Percentiles rank a stretch among this genome's conserved stretches.
Evolutionary conservation across 2,113 vertebrate species (phyloP).

Genomic region (Prinia subflava): DNA sequence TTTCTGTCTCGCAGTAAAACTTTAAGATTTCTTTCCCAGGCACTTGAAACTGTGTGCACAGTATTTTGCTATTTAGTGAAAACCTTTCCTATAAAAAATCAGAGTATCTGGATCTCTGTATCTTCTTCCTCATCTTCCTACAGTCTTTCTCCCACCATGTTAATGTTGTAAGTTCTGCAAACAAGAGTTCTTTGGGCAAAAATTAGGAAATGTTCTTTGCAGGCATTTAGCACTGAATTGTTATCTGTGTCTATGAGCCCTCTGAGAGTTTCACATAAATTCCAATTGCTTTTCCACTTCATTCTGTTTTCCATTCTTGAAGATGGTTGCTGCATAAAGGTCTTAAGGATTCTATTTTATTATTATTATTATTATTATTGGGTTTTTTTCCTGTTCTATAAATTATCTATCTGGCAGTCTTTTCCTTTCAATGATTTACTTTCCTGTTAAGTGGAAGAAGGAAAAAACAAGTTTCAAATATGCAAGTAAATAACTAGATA

Average conservation of each 20-base stretch:
- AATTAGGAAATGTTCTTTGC: conserved; percentile 64
- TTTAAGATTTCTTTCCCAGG: background rate
- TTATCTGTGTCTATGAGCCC: conserved; percentile 40
- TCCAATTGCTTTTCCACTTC: conserved; percentile 54
- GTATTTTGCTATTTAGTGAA: background rate
- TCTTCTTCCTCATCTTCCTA: background rate
- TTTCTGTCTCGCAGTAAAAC: background rate
- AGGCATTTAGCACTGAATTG: conserved; percentile 47
- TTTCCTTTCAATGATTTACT: background rate
- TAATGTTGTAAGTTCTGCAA: background rate
- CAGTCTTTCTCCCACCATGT: background rate
- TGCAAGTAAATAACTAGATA: background rate
- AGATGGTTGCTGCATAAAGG: conserved; percentile 8
- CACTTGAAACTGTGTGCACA: background rate
- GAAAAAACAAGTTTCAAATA: background rate
- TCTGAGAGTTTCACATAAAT: conserved; percentile 38
- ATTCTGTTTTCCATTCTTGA: conserved; percentile 47
- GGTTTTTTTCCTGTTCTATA: background rate
- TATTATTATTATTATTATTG: background rate
- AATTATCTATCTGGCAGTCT: background rate
- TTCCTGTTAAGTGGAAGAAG: background rate
- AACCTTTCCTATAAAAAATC: background rate
- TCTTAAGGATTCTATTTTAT: background rate
- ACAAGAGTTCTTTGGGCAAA: conserved; percentile 34
- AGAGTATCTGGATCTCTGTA: background rate